phyloP scores from a whole-genome alignment of 2,888 invertebrate genomes.

The Byasa hedistus region DNA sequence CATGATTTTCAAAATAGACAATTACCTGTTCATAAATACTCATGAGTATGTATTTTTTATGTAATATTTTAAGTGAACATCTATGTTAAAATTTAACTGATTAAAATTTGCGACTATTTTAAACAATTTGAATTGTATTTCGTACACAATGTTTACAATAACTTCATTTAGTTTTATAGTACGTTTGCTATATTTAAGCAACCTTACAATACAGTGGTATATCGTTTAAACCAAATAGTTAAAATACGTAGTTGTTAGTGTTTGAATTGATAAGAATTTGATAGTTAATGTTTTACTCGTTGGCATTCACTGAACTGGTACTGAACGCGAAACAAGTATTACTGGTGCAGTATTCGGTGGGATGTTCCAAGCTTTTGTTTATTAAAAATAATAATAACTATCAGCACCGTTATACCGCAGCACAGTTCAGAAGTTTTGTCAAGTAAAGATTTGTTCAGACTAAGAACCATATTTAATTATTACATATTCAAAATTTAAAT shows the following conservation, averaged over 20 bases:
- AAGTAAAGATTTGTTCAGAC: constrained; percentile 9
- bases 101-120: too few relatives aligned
- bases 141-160: too few relatives aligned
- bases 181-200: constrained; percentile 30
- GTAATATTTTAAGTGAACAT: background rate
- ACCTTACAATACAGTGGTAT: constrained; percentile 35
- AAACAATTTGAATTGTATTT: too few relatives aligned
- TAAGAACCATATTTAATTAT: too few relatives aligned
- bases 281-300: constrained; percentile 16
- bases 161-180: too few relatives aligned
- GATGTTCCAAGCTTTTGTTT: constrained; percentile 25
- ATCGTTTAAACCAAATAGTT: constrained; percentile 52
- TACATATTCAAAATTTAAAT: background rate
- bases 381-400: background rate
- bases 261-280: constrained; percentile 14
- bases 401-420: constrained; percentile 7
- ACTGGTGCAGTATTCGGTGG: constrained; percentile 26
- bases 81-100: too few relatives aligned
- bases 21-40: constrained; percentile 1
- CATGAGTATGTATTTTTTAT: background rate
- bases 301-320: constrained; percentile 18
- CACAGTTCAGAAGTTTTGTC: constrained; percentile 25
- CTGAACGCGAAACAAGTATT: constrained; percentile 21
- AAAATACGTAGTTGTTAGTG: constrained; percentile 35
- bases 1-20: background rate